Percentiles rank a stretch among this genome's conserved stretches.
Evolutionary conservation across 2,888 invertebrate genomes (phyloP).

Genomic region (Lordiphosa andalusiaca): DNA sequence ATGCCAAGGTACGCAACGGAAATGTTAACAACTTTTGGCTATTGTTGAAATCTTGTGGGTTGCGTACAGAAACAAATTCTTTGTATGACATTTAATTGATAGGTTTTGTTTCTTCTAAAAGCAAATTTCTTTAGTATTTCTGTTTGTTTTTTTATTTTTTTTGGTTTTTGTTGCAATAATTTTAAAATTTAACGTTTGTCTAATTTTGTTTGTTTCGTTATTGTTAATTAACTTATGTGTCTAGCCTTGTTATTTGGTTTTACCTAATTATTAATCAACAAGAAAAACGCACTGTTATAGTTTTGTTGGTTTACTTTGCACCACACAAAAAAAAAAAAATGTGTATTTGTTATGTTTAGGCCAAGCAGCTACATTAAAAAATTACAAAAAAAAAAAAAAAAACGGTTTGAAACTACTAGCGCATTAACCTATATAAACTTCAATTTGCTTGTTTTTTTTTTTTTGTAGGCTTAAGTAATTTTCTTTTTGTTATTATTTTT

Average conservation of each 20-base stretch:
- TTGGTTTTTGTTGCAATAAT: conserved; percentile 25
- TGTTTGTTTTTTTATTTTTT: conserved; percentile 14
- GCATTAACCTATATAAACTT: conserved; percentile 55
- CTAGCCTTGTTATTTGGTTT: conserved; percentile 35
- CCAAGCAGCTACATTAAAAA: conserved; percentile 55
- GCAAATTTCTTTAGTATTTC: conserved; percentile 42
- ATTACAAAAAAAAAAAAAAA: conserved; percentile 44
- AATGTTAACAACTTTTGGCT: conserved; percentile 55
- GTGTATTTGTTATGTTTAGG: conserved; percentile 17
- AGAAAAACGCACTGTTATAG: conserved; percentile 54
- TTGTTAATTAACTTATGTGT: conserved; percentile 47
- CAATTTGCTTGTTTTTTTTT: conserved; percentile 24
- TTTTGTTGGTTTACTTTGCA: conserved; percentile 17
- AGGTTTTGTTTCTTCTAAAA: conserved; percentile 45
- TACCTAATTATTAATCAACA: conserved; percentile 77
- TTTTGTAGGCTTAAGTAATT: conserved; percentile 41
- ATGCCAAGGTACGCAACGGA: conserved; percentile 63
- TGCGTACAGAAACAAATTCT: conserved; percentile 12
- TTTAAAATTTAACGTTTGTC: conserved; percentile 41
- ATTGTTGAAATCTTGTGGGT: conserved; percentile 18
- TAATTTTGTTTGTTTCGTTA: conserved; percentile 39
- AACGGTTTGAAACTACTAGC: conserved; percentile 50
- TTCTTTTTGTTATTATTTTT: conserved; percentile 4
- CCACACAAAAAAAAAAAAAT: conserved; percentile 15
- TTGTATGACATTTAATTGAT: conserved; percentile 13